Base-by-base conservation (phyloP, 2,113 vertebrate genomes). In the Empidonax traillii region DNA sequence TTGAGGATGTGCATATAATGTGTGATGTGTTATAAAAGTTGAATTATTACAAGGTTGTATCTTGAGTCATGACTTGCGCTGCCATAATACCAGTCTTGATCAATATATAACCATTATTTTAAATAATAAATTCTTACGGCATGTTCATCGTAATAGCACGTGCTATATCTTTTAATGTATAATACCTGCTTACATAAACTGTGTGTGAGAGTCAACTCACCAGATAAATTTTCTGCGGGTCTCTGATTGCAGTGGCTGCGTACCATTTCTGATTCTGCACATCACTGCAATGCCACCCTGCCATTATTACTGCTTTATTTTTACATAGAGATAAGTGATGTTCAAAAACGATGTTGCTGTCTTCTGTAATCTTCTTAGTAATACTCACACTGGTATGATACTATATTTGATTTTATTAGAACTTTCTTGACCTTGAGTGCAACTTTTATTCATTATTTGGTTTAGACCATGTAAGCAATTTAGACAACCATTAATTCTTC, bases 171-270 rank as follows among this genome's bases (percentile, higher is more conserved):
- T 85, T 78, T 53, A 12, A 22, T 10, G 3, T 75, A 3, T 44
- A 41, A 16, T 47, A 58, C 7, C 3, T 58, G 23, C 37, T 61
- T 85, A 23, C 13, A 5, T 61, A 76, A 61, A 51, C 87, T 17
- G 11, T 5, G 3, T 55, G 2, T 0, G 1, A 47, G n/a, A 33
- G 7, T 72, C 28, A 79, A 0, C 58, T 76, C 55, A 9, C 3
- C 22, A 56, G 30, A 21, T 66, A 37, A 17, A 47, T 82, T 87
- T 87, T 76, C 30, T 22, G 4, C 62, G 27, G 41, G 5, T 61
- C 12, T 93, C 49, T 80, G 10, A 21, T 27, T 43, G 30, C 24
- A 67, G 3, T 2, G 23, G 18, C 37, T 59, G 18, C 1, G 0
- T 75, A 31, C 28, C 0, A 0, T 21, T 59, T 31, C 14, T 71